phyloP scores from a whole-genome alignment of 2,888 invertebrate species.

The Euzetes globulus region DNA sequence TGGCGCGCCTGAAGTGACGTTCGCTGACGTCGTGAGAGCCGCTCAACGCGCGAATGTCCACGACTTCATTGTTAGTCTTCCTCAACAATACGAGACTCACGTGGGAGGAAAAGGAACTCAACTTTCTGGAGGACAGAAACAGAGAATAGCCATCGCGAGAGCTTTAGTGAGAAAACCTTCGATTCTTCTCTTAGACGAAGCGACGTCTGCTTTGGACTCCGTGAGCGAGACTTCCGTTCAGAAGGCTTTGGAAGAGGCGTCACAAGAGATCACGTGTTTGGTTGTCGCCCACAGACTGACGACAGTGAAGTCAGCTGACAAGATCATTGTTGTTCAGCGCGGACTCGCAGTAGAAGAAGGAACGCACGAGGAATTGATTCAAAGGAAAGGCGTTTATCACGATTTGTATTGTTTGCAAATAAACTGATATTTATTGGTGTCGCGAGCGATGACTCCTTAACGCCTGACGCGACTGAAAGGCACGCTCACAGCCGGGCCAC shows the following conservation, averaged over 20 bases:
- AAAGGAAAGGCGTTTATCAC: conserved; percentile 48
- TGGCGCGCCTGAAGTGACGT: conserved; percentile 36
- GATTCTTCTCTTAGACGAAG: not conserved
- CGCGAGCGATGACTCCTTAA: not conserved
- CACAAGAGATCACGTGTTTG: not conserved
- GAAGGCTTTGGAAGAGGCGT: not conserved
- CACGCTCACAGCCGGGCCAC: not conserved
- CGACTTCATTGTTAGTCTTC: conserved; percentile 45
- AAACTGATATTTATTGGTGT: too few species aligned
- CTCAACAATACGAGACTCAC: conserved; percentile 59
- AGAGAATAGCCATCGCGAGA: conserved; percentile 37
- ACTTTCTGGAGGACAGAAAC: conserved; percentile 41
- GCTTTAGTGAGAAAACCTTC: not conserved
- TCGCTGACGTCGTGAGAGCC: conserved; percentile 43
- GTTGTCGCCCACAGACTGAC: not conserved
- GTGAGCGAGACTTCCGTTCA: not conserved
- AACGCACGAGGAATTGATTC: conserved; percentile 50
- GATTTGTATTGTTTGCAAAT: not conserved
- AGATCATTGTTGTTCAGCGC: not conserved
- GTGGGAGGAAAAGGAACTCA: conserved; percentile 57
- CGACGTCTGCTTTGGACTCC: not conserved
- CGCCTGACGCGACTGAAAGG: not conserved
- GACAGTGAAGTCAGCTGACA: not conserved
- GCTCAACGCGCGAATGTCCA: conserved; percentile 46
- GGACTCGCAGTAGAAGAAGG: conserved; percentile 43